Base-by-base conservation (phyloP, 2,113 vertebrate genomes). In the Potamarius usumacintae region DNA sequence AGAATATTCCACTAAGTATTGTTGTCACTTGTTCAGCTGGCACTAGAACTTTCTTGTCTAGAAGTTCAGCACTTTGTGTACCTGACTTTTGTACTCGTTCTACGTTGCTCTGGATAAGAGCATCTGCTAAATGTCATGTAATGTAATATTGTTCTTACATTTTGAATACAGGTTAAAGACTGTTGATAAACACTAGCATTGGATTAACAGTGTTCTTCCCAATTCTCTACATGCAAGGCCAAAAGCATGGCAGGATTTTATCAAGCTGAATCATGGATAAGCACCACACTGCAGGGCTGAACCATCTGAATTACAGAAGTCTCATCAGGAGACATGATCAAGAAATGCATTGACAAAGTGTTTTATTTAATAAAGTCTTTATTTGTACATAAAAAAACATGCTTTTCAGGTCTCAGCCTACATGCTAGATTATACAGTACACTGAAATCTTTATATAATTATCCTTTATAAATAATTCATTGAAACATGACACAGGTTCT, bases 401-500 rank as follows among this genome's bases (percentile, higher is more conserved):
- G 91, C 94, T 80, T 91, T 90, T 90, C 87, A 84, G 91, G 85
- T 77, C 89, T 34, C 69, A 53, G 88, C 83, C 52, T 83, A 87
- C 89, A 90, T 87, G 87, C 87, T 83, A 90, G 82, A 85, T 91
- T 88, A 89, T 88, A 92, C 89, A 92, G 82, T 57, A 93, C 90
- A 94, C 87, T 89, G 88, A 89, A 88, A 87, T 80, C 60, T 88
- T 91, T 88, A 50, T 82, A 92, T 92, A 89, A 92, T 93, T 88
- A 93, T 90, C 91, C 90, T 88, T 92, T 92, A 94, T 90, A 93
- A 92, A 94, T 93, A 90, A 95, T 94, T 96, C 95, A 95, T 95
- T 96, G 93, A 94, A 96, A 95, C 94, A 95, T 96, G 93, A 95
- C 95, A 92, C 85, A 92, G 92, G 92, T 92, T 95, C 95, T 96